Evolutionary conservation across 2,888 invertebrate genomes (phyloP).

Genomic region (Agrotis clavis): DNA sequence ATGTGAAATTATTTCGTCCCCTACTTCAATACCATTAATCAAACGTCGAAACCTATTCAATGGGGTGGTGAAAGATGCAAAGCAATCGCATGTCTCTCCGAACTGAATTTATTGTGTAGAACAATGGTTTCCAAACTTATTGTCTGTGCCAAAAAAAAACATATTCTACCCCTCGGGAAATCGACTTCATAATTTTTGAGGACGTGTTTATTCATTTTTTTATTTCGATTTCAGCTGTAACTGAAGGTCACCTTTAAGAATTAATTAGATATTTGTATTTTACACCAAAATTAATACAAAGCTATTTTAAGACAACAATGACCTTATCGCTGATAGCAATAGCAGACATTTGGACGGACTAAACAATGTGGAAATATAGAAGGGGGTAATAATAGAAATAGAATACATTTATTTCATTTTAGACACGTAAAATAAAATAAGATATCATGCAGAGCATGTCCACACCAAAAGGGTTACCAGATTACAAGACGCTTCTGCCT

Average conservation of each 20-base stretch:
- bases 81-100: constrained; percentile 84
- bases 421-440: no score
- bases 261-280: no score
- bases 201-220: neutral
- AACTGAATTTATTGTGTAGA: constrained; percentile 79
- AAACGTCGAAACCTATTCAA: constrained; percentile 86
- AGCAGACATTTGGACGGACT: no score
- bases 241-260: neutral
- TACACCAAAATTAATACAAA: no score
- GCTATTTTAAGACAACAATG: no score
- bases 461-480: no score
- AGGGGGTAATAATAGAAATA: no score
- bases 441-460: no score
- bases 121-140: constrained; percentile 69
- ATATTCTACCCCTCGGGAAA: constrained; percentile 36
- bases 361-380: no score
- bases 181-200: constrained; percentile 35
- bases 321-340: no score
- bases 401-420: no score
- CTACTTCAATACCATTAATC: constrained; percentile 86
- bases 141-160: constrained; percentile 56
- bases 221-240: neutral
- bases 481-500: no score
- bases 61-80: constrained; percentile 87
- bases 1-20: constrained; percentile 77